phyloP scores from a whole-genome alignment of 2,888 invertebrate species.

The Geotrupes spiniger region DNA sequence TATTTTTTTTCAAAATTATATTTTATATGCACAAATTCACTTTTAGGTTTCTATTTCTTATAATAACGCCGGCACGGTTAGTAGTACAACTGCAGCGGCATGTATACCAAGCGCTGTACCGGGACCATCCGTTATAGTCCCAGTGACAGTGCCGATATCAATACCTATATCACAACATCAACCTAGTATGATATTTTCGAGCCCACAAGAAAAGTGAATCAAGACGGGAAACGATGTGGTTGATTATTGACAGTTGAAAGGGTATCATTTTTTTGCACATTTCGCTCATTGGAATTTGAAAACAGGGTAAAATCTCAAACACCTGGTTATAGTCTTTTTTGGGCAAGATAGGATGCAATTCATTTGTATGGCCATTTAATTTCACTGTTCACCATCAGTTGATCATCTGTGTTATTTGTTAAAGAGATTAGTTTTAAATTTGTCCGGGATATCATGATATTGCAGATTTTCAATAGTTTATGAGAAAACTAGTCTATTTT shows the following conservation, averaged over 20 bases:
- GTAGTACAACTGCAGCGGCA: conserved; percentile 43
- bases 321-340: too few species aligned
- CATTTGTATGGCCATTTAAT: too few species aligned
- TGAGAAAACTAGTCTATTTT: too few species aligned
- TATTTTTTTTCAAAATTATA: conserved; percentile 6
- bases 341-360: too few species aligned
- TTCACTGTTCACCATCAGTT: too few species aligned
- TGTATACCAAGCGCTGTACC: conserved; percentile 32
- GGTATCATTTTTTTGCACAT: too few species aligned
- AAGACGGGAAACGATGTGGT: too few species aligned
- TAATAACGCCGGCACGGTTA: conserved; percentile 41
- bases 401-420: too few species aligned
- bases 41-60: conserved; percentile 38
- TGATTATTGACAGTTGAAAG: too few species aligned
- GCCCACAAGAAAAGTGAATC: conserved; percentile 16
- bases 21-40: conserved; percentile 2
- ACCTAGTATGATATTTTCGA: conserved; percentile 20
- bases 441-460: too few species aligned
- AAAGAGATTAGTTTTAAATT: too few species aligned
- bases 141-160: conserved; percentile 35
- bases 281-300: neutral
- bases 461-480: too few species aligned
- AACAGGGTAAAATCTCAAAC: neutral
- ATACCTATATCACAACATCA: conserved; percentile 30
- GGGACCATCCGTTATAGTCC: conserved; percentile 38